These are phyloP conservation scores for Poeciliopsis infans DNA, from an alignment of 2,797 vertebrate genomes.

Conservation along the genomic window DNA sequence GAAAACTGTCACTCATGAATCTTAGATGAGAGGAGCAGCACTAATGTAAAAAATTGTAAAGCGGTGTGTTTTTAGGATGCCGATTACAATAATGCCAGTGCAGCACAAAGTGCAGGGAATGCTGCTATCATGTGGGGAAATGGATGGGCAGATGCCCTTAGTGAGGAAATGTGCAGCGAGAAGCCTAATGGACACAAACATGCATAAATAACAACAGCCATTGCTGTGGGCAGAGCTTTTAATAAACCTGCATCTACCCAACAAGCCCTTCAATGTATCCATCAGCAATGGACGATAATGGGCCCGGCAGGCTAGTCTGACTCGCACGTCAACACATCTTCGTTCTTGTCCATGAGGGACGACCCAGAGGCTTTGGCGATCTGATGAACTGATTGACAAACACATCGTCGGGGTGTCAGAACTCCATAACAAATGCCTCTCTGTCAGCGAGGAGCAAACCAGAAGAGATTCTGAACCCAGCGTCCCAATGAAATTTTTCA, in stretches of 20 bases:
- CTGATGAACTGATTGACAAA: constrained; percentile 70
- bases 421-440: constrained; percentile 64
- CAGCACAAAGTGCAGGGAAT: constrained; percentile 79
- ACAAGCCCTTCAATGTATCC: constrained; percentile 74
- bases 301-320: constrained; percentile 73
- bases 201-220: constrained; percentile 94
- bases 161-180: constrained; percentile 88
- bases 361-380: constrained; percentile 63
- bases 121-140: constrained; percentile 72
- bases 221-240: constrained; percentile 80
- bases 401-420: constrained; percentile 67
- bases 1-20: constrained; percentile 92
- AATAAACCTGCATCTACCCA: constrained; percentile 82
- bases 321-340: constrained; percentile 76
- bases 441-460: constrained; percentile 59
- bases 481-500: background rate
- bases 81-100: constrained; percentile 94
- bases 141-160: constrained; percentile 77
- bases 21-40: constrained; percentile 88
- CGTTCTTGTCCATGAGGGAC: constrained; percentile 51
- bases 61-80: constrained; percentile 83
- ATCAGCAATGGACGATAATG: constrained; percentile 76
- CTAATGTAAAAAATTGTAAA: constrained; percentile 98
- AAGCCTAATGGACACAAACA: constrained; percentile 98
- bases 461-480: constrained; percentile 30